phyloP scores from a whole-genome alignment of 2,113 vertebrate genomes.

The Nothoprocta pentlandii region DNA sequence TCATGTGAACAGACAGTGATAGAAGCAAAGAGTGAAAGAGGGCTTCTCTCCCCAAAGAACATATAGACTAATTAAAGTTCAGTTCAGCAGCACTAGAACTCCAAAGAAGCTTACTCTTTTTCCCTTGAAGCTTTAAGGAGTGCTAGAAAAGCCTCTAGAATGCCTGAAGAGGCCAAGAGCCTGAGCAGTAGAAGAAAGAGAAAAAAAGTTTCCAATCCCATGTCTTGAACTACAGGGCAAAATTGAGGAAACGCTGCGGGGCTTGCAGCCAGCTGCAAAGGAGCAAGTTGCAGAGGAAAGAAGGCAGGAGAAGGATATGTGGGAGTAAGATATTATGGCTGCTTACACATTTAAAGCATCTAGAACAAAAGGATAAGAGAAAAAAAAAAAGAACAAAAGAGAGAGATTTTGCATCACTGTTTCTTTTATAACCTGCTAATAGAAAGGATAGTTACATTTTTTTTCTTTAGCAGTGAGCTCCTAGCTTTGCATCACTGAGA shows the following conservation, averaged over 20 bases:
- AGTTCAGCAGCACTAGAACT: not conserved
- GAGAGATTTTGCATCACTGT: not conserved
- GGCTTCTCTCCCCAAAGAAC: not conserved
- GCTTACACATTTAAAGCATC: not conserved
- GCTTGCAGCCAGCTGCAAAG: not conserved
- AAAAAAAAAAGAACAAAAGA: not conserved
- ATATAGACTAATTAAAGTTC: not conserved
- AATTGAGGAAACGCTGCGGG: not conserved
- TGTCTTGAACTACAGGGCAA: not conserved
- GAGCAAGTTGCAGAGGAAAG: not conserved
- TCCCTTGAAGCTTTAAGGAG: not conserved
- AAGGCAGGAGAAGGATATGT: not conserved
- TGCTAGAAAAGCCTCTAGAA: not conserved
- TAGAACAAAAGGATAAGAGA: not conserved
- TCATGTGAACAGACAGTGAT: not conserved
- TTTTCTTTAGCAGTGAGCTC: not conserved
- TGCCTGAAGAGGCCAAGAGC: not conserved
- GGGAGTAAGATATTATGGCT: not conserved
- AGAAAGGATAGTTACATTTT: not conserved
- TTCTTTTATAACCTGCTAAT: not conserved
- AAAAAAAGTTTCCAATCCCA: not conserved
- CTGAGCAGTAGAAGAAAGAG: not conserved
- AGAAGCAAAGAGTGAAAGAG: not conserved
- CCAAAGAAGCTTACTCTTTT: not conserved
- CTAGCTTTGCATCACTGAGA: not conserved